phyloP scores from a whole-genome alignment of 2,888 invertebrate species.

The Drosophila longiperda region DNA sequence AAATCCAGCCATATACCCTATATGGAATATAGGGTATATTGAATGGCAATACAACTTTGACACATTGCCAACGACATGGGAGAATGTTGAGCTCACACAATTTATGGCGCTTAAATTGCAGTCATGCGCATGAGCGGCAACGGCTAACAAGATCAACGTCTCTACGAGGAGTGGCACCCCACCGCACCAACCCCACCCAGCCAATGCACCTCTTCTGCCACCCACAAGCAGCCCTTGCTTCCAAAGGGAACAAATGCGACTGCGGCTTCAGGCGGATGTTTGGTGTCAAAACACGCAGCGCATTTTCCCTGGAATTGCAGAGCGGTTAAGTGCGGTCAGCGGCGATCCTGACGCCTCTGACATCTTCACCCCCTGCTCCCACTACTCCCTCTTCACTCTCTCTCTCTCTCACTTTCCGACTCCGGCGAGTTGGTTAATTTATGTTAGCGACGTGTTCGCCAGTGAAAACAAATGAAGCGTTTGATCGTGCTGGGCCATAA shows the following conservation, averaged over 20 bases:
- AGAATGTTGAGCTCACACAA: slow-evolving; percentile 55
- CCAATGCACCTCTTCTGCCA: neutral
- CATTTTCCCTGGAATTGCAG: slow-evolving; percentile 64
- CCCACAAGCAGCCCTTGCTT: slow-evolving; percentile 9
- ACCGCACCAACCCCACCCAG: neutral
- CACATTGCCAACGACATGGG: slow-evolving; percentile 58
- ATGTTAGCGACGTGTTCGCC: slow-evolving; percentile 74
- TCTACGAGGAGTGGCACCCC: slow-evolving; percentile 2
- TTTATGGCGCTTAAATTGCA: slow-evolving; percentile 81
- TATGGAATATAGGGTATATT: slow-evolving; percentile 5
- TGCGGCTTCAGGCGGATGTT: slow-evolving; percentile 75
- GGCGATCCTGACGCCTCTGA: slow-evolving; percentile 33
- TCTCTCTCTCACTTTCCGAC: neutral
- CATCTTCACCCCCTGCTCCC: neutral
- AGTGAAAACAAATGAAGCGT: slow-evolving; percentile 63
- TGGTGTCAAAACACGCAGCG: slow-evolving; percentile 73
- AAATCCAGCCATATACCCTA: slow-evolving; percentile 13
- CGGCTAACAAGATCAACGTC: slow-evolving; percentile 66
- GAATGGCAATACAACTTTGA: slow-evolving; percentile 57
- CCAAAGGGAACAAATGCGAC: slow-evolving; percentile 36
- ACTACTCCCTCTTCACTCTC: neutral
- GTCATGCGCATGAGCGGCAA: slow-evolving; percentile 74
- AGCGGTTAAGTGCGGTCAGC: slow-evolving; percentile 32
- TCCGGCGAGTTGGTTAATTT: slow-evolving; percentile 56
- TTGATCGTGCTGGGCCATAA: slow-evolving; percentile 61